Conservation (phyloP, 1,140 invertebrate genomes). For the Pectinophora gossypiella region DNA sequence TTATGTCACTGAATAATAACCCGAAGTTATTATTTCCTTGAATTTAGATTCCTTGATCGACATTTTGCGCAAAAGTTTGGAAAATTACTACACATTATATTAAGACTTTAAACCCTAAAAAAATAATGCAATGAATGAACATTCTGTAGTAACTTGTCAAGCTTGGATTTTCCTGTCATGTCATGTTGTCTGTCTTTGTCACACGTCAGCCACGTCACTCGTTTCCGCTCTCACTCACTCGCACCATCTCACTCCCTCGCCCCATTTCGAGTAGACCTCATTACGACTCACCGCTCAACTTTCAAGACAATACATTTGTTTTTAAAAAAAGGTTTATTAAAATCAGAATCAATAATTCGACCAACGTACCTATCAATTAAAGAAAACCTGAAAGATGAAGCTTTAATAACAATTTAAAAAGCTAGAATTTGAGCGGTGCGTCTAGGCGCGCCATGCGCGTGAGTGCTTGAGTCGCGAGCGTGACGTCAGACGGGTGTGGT, state of each 20-base stretch:
- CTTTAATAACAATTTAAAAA: not conserved
- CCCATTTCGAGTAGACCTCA: slow-evolving; percentile 59
- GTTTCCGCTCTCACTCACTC: slow-evolving; percentile 70
- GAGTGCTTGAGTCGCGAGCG: slow-evolving; percentile 5
- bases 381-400: not conserved
- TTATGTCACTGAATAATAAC: too few species aligned
- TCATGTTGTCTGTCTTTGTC: slow-evolving; percentile 35
- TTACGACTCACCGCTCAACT: slow-evolving; percentile 29
- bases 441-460: not conserved
- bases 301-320: not conserved
- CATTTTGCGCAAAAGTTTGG: too few species aligned
- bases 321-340: not conserved
- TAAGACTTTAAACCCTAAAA: too few species aligned
- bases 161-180: slow-evolving; percentile 28
- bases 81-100: too few species aligned
- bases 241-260: slow-evolving; percentile 67
- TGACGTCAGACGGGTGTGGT: slow-evolving; percentile 15
- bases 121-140: too few species aligned
- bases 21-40: too few species aligned
- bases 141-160: not conserved
- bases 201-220: slow-evolving; percentile 63
- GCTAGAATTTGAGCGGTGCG: not conserved
- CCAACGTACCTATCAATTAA: too few species aligned
- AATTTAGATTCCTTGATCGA: too few species aligned
- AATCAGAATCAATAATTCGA: too few species aligned